phyloP scores from a whole-genome alignment of 2,113 vertebrate genomes.

The Lophura nycthemera region DNA sequence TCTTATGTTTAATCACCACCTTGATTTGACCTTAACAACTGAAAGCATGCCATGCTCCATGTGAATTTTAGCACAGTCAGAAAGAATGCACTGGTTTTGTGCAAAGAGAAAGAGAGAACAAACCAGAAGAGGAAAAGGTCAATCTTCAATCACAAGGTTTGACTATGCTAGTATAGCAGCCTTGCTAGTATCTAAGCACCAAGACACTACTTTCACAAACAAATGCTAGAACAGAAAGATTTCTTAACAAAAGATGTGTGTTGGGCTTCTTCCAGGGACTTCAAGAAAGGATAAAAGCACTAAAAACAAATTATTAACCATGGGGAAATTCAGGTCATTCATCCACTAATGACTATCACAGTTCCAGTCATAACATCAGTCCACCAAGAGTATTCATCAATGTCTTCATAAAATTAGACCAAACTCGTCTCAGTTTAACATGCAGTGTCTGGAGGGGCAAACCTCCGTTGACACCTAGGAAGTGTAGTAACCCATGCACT shows the following conservation, averaged over 20 bases:
- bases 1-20: neutral
- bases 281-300: neutral
- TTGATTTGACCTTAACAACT: neutral
- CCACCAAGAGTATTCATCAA: neutral
- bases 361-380: neutral
- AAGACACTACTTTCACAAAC: neutral
- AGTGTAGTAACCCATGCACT: accelerated
- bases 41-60: neutral
- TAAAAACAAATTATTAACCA: neutral
- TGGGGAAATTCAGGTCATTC: neutral
- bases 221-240: neutral
- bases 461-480: neutral
- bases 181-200: neutral
- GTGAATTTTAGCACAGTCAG: neutral
- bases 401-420: neutral
- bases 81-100: neutral
- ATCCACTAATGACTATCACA: neutral
- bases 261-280: neutral
- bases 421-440: neutral
- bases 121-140: neutral
- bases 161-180: neutral
- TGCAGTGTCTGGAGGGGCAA: neutral
- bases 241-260: neutral
- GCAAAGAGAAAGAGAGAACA: neutral
- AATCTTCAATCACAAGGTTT: neutral